Percentiles rank a stretch among this genome's conserved stretches.
phyloP scores from a whole-genome alignment of 2,888 invertebrate genomes.

The Dicyrtomina minuta region DNA sequence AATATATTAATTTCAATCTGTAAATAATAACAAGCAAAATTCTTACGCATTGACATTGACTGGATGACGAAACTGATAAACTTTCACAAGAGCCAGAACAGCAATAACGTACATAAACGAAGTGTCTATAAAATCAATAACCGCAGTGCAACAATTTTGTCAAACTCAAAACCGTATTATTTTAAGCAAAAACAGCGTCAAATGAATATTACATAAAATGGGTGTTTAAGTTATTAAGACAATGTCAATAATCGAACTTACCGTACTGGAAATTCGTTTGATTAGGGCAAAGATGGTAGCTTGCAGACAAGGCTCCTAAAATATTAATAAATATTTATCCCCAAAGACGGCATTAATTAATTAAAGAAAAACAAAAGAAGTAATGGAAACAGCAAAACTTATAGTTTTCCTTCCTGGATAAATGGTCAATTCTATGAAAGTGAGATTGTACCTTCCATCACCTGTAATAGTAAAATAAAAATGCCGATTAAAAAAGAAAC shows the following conservation, averaged over 20 bases:
- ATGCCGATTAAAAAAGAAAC: too few species aligned
- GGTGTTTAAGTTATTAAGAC: too few species aligned
- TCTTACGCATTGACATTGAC: slow-evolving; percentile 38
- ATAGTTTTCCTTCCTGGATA: too few species aligned
- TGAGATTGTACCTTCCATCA: slow-evolving; percentile 30
- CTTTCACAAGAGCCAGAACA: slow-evolving; percentile 61
- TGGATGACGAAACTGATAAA: slow-evolving; percentile 59
- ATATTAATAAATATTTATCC: too few species aligned
- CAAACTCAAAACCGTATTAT: neutral
- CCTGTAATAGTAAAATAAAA: too few species aligned
- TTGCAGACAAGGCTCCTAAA: slow-evolving; percentile 34
- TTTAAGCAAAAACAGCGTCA: neutral
- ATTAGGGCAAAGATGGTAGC: slow-evolving; percentile 50
- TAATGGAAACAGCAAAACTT: too few species aligned
- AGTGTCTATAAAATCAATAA: slow-evolving; percentile 61
- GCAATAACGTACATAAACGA: slow-evolving; percentile 64
- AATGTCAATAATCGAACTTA: slow-evolving; percentile 19
- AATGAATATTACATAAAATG: neutral
- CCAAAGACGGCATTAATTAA: too few species aligned
- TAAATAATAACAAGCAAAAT: neutral
- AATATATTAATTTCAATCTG: neutral
- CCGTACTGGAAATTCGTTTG: slow-evolving; percentile 48
- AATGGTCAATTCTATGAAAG: too few species aligned
- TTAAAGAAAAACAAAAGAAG: too few species aligned
- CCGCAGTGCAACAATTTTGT: slow-evolving; percentile 36